A percentile compares a stretch with the other conserved stretches of the same genome.
Conservation (phyloP, 2,888 invertebrate genomes). For the Lasioglossum leucozonium region DNA sequence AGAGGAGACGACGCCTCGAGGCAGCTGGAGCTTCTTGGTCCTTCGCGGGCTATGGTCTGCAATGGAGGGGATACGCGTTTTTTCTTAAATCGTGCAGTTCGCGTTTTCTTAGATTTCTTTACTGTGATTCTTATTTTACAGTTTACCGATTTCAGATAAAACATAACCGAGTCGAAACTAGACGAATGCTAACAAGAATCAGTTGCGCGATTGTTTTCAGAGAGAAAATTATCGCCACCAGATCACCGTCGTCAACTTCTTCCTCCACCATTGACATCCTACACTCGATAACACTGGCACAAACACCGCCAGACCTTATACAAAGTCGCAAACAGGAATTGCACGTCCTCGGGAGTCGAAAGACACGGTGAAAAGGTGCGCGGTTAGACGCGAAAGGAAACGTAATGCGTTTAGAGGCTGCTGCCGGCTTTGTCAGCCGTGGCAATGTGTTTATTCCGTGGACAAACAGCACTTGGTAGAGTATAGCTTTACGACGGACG, state of each 20-base stretch:
- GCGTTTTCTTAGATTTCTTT: too few relatives aligned
- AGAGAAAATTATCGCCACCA: background rate
- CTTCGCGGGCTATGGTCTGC: too few relatives aligned
- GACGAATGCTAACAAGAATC: background rate
- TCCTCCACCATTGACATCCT: background rate
- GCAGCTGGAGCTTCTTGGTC: too few relatives aligned
- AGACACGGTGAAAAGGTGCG: conserved; percentile 35
- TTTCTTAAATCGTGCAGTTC: too few relatives aligned
- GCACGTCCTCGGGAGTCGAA: background rate
- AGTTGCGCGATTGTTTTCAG: too few relatives aligned
- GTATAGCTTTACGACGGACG: conserved; percentile 69
- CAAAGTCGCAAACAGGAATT: conserved; percentile 8
- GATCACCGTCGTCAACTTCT: background rate
- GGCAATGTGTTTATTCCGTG: conserved; percentile 68
- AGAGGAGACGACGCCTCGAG: background rate
- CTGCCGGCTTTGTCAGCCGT: conserved; percentile 64
- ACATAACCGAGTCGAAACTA: background rate
- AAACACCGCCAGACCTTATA: background rate
- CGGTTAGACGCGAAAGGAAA: conserved; percentile 52
- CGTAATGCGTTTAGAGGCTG: conserved; percentile 61
- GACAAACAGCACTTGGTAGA: conserved; percentile 50
- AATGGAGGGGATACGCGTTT: too few relatives aligned
- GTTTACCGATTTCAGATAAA: too few relatives aligned
- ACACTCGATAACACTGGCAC: background rate
- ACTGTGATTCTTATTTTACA: too few relatives aligned